phyloP scores from a whole-genome alignment of 1,140 invertebrate species.

The Platorchestia sp. region DNA sequence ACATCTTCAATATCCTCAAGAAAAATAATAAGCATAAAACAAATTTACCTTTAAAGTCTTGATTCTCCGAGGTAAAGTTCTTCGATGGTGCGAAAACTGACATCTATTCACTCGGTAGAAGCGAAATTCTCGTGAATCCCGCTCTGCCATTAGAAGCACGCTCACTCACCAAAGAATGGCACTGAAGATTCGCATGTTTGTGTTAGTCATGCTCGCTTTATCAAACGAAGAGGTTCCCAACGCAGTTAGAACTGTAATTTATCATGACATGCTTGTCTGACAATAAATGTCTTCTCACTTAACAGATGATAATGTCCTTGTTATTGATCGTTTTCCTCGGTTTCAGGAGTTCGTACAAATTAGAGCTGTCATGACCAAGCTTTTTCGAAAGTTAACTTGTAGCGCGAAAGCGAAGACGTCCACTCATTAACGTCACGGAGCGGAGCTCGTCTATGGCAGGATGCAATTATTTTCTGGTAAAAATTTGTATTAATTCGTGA shows the following conservation, averaged over 20 bases:
- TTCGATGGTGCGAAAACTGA: too few relatives aligned
- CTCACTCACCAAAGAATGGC: neutral
- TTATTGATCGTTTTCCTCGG: neutral
- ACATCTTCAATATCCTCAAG: too few relatives aligned
- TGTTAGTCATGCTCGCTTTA: neutral
- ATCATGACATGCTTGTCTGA: neutral
- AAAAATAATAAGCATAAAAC: too few relatives aligned
- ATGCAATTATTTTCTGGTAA: neutral
- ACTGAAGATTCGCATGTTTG: neutral
- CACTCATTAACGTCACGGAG: neutral
- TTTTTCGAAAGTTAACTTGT: neutral
- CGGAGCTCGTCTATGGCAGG: neutral
- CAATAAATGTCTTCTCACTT: conserved; percentile 23
- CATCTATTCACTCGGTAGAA: too few relatives aligned
- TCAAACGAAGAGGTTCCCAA: neutral
- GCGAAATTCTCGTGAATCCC: too few relatives aligned
- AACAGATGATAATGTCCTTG: neutral
- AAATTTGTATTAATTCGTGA: neutral
- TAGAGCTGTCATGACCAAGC: neutral
- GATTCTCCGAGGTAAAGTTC: too few relatives aligned
- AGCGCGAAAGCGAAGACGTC: neutral
- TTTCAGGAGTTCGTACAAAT: conserved; percentile 3
- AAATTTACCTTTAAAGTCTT: too few relatives aligned
- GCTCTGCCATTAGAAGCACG: too few relatives aligned
- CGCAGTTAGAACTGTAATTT: neutral